These are phyloP conservation scores for Bombus terrestris DNA, from an alignment of 1,140 invertebrate species.

Conservation along the genomic window DNA sequence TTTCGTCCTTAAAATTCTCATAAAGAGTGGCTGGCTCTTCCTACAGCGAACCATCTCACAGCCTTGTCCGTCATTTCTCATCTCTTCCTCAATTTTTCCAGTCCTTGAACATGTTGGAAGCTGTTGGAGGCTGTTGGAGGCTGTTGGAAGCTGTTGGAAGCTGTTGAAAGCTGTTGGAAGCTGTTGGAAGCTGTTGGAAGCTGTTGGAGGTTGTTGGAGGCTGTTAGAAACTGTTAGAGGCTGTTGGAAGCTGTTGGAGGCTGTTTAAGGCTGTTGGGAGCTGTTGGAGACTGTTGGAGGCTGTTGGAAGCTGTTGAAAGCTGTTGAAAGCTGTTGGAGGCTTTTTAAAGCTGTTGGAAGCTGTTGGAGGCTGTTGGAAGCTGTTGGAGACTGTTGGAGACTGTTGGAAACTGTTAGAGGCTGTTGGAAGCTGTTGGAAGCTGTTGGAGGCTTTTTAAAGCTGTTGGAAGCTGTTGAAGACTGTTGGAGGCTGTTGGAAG, in stretches of 20 bases:
- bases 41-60: no score
- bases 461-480: rapidly evolving
- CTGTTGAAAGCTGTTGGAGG: rapidly evolving
- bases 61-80: background rate
- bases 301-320: rapidly evolving
- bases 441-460: rapidly evolving
- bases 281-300: no score
- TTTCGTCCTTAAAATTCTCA: background rate
- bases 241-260: rapidly evolving
- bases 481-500: rapidly evolving
- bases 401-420: rapidly evolving
- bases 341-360: rapidly evolving
- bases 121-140: rapidly evolving
- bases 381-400: rapidly evolving
- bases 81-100: no score
- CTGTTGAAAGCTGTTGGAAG: rapidly evolving
- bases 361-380: rapidly evolving
- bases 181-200: rapidly evolving
- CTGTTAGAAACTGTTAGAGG: no score
- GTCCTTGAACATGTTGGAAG: no score
- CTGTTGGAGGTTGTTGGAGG: rapidly evolving
- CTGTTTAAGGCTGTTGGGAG: no score
- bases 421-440: rapidly evolving
- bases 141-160: no score
- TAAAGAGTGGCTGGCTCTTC: no score